Evolutionary conservation across 2,113 vertebrate genomes (phyloP).

Genomic region (Bungarus multicinctus): DNA sequence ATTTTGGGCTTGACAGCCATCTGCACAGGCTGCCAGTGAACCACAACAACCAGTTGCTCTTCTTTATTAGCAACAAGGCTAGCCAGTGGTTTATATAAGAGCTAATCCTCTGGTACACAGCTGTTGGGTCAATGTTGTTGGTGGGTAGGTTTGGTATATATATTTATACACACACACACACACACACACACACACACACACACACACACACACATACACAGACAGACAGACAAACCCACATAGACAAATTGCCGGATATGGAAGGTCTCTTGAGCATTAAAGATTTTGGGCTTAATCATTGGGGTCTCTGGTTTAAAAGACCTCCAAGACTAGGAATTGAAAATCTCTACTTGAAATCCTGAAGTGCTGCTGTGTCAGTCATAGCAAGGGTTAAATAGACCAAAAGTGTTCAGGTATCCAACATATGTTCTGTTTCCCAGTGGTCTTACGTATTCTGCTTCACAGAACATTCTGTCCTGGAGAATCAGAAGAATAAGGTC

Average conservation of each 20-base stretch:
- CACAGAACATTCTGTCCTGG: not conserved
- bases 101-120: not conserved
- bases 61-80: not conserved
- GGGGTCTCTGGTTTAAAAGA: not conserved
- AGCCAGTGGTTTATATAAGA: not conserved
- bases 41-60: not conserved
- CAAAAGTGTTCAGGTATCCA: not conserved
- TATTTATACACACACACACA: not conserved
- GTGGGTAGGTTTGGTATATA: not conserved
- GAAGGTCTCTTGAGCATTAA: not conserved
- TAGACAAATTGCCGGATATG: not conserved
- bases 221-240: too few species aligned
- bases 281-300: not conserved
- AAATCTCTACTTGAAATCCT: not conserved
- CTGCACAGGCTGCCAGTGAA: too few species aligned
- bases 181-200: too few species aligned
- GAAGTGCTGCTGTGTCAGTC: not conserved
- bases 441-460: not conserved
- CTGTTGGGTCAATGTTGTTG: not conserved
- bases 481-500: conserved; percentile 21
- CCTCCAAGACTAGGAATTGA: not conserved
- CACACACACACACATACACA: too few species aligned
- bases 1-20: too few species aligned
- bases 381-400: not conserved
- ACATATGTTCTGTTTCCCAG: not conserved